These are phyloP conservation scores for Oscheius sp. DNA, from an alignment of 2,888 invertebrate species.

Conservation along the genomic window DNA sequence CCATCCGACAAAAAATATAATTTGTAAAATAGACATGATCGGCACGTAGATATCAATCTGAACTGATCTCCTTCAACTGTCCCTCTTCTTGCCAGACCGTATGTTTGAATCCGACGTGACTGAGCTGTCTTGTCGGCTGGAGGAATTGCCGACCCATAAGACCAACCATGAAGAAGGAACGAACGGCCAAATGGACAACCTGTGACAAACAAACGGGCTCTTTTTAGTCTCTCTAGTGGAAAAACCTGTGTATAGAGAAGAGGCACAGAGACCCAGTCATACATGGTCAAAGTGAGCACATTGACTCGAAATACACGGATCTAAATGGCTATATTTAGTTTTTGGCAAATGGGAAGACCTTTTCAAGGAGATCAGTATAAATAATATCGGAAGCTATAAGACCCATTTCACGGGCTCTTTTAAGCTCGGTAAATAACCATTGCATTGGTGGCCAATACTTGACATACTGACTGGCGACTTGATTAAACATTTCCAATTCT, in stretches of 20 bases:
- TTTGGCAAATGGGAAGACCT: conserved; percentile 56
- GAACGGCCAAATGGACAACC: conserved; percentile 69
- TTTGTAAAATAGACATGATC: conserved; percentile 68
- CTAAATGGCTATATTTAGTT: conserved; percentile 66
- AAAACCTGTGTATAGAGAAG: conserved; percentile 57
- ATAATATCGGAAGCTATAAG: conserved; percentile 64
- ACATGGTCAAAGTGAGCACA: conserved; percentile 65
- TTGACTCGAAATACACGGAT: conserved; percentile 57
- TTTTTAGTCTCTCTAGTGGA: not conserved
- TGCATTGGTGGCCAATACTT: conserved; percentile 72
- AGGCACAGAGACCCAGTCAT: conserved; percentile 70
- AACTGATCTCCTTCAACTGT: conserved; percentile 3
- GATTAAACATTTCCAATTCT: conserved; percentile 67
- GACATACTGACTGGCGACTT: conserved; percentile 60
- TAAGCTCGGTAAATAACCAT: conserved; percentile 60
- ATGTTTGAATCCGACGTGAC: conserved; percentile 26
- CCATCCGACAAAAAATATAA: conserved; percentile 15
- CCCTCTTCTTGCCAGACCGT: conserved; percentile 17
- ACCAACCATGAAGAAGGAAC: conserved; percentile 65
- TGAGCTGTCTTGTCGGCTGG: conserved; percentile 37
- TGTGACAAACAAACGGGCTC: conserved; percentile 38
- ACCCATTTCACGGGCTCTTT: conserved; percentile 47
- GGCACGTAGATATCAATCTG: conserved; percentile 68
- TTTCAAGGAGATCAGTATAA: conserved; percentile 67
- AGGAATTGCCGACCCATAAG: conserved; percentile 67